These are phyloP conservation scores for Zaprionus africanus DNA, from an alignment of 1,140 invertebrate genomes.

Conservation along the genomic window DNA sequence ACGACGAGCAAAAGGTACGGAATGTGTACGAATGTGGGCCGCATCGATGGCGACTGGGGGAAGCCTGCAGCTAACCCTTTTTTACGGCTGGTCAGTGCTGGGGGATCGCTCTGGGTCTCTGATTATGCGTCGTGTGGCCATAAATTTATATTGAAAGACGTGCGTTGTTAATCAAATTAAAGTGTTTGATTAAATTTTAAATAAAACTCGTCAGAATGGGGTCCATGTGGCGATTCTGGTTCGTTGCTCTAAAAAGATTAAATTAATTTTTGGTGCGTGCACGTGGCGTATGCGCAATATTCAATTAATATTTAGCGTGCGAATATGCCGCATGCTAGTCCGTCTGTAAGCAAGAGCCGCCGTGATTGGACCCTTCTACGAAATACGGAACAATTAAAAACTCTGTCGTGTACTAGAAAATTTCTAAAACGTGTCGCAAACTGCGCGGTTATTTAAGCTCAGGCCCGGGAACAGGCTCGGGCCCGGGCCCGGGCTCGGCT, in stretches of 20 bases:
- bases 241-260: conserved; percentile 35
- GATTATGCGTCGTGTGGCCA: conserved; percentile 74
- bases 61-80: conserved; percentile 51
- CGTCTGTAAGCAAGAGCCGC: too few relatives aligned
- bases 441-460: conserved; percentile 55
- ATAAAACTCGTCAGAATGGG: conserved; percentile 38
- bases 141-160: conserved; percentile 83
- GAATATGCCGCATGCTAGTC: conserved; percentile 1
- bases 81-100: conserved; percentile 57
- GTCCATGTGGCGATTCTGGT: too few relatives aligned
- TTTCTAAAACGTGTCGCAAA: conserved; percentile 75
- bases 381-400: conserved; percentile 24
- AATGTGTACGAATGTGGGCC: conserved; percentile 22
- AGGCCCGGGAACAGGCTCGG: neutral
- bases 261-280: conserved; percentile 59
- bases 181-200: conserved; percentile 82
- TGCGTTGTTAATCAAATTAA: conserved; percentile 82
- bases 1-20: conserved; percentile 49
- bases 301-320: conserved; percentile 61
- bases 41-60: neutral
- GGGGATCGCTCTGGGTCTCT: conserved; percentile 49
- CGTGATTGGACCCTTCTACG: neutral
- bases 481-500: conserved; percentile 2
- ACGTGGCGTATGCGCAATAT: conserved; percentile 65
- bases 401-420: conserved; percentile 47